phyloP scores from a whole-genome alignment of 1,140 invertebrate species.

The Drosophila insularis region DNA sequence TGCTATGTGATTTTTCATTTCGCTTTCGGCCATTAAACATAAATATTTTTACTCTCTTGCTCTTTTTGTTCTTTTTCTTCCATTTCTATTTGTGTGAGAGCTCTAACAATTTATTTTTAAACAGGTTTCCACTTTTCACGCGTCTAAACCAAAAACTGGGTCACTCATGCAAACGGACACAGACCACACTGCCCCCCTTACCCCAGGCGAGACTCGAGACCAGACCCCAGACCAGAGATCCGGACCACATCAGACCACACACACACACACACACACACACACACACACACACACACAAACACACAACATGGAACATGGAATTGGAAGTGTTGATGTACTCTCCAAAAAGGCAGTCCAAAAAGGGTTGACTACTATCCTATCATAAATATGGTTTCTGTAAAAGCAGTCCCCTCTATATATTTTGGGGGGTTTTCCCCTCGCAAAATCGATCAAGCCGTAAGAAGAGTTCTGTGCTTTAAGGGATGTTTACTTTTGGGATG shows the following conservation, averaged over 20 bases:
- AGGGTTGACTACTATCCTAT: not conserved
- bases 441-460: not conserved
- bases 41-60: constrained; percentile 27
- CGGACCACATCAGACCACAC: not conserved
- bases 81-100: not conserved
- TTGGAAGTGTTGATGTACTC: not conserved
- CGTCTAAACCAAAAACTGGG: constrained; percentile 40
- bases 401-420: not conserved
- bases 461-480: not conserved
- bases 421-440: too few relatives aligned
- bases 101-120: constrained; percentile 48
- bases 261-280: not conserved
- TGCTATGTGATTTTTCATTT: constrained; percentile 74
- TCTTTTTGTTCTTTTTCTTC: not conserved
- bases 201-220: too few relatives aligned
- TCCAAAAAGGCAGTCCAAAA: not conserved
- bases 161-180: constrained; percentile 23
- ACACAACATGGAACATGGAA: not conserved
- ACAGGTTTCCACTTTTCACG: constrained; percentile 32
- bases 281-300: too few relatives aligned
- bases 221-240: too few relatives aligned
- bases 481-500: not conserved
- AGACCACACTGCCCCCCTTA: not conserved
- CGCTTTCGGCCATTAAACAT: constrained; percentile 57
- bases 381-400: not conserved